Conservation (phyloP, 1,140 invertebrate species). For the Leptopilina boulardi region DNA sequence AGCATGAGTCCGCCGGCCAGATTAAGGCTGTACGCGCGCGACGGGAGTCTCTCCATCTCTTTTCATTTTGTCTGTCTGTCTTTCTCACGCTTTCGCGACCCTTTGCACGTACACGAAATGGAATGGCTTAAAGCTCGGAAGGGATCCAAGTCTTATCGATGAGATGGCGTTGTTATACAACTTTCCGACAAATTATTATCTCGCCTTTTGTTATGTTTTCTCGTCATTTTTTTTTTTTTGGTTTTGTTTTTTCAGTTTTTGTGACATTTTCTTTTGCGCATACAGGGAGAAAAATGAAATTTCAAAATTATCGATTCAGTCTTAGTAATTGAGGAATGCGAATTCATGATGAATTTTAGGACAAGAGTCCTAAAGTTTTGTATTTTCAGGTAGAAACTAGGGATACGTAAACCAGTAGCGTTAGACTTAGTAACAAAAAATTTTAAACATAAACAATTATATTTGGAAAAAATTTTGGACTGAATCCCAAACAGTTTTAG, state of each 20-base stretch:
- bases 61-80: conserved; percentile 18
- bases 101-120: conserved; percentile 20
- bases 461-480: no score
- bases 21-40: conserved; percentile 48
- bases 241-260: neutral
- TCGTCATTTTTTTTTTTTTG: neutral
- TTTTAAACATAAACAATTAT: no score
- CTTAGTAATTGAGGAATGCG: no score
- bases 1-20: conserved; percentile 59
- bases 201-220: neutral
- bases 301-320: no score
- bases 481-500: no score
- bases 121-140: conserved; percentile 10
- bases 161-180: conserved; percentile 31
- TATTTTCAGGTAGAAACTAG: no score
- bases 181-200: conserved; percentile 3
- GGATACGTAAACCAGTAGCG: no score
- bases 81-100: conserved; percentile 34
- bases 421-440: no score
- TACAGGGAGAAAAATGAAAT: no score
- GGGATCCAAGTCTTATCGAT: conserved; percentile 20
- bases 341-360: no score
- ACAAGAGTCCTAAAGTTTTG: no score
- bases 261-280: no score
- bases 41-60: conserved; percentile 45